Evolutionary conservation across 2,797 vertebrate genomes (phyloP).

Genomic region (Hapalemur alaotrensis): DNA sequence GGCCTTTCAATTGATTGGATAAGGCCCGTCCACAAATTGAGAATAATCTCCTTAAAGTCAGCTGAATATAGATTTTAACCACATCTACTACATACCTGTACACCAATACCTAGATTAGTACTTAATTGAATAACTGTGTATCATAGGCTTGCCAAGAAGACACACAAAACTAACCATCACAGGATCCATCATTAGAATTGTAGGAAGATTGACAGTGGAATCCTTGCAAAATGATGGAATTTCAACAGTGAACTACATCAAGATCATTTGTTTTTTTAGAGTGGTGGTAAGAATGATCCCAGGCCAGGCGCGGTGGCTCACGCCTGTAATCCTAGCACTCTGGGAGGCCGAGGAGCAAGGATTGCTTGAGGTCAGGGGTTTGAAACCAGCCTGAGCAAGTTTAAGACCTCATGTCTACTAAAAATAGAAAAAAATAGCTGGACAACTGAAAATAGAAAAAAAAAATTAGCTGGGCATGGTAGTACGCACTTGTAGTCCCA

Average conservation of each 20-base stretch:
- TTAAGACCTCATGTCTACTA: too few relatives aligned
- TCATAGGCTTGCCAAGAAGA: neutral
- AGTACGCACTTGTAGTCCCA: too few relatives aligned
- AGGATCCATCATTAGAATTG: neutral
- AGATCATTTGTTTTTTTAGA: neutral
- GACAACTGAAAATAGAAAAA: too few relatives aligned
- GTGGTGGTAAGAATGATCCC: neutral
- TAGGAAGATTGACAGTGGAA: neutral
- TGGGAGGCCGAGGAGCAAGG: too few relatives aligned
- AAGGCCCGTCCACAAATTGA: neutral
- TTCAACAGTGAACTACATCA: neutral
- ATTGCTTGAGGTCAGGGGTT: too few relatives aligned
- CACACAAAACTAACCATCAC: neutral
- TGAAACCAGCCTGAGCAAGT: too few relatives aligned
- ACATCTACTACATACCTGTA: neutral
- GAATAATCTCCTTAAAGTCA: neutral
- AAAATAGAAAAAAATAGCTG: too few relatives aligned
- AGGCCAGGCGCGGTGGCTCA: rapidly evolving
- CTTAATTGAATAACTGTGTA: neutral
- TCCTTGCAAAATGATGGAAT: neutral
- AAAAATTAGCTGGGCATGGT: too few relatives aligned
- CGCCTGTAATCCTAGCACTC: too few relatives aligned
- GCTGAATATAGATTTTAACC: neutral
- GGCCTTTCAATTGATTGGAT: neutral
- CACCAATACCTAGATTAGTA: neutral